Percentiles rank a stretch among this genome's conserved stretches.
These are phyloP conservation scores for Drosophila ironensis DNA, from an alignment of 1,140 invertebrate species.

Conservation along the genomic window DNA sequence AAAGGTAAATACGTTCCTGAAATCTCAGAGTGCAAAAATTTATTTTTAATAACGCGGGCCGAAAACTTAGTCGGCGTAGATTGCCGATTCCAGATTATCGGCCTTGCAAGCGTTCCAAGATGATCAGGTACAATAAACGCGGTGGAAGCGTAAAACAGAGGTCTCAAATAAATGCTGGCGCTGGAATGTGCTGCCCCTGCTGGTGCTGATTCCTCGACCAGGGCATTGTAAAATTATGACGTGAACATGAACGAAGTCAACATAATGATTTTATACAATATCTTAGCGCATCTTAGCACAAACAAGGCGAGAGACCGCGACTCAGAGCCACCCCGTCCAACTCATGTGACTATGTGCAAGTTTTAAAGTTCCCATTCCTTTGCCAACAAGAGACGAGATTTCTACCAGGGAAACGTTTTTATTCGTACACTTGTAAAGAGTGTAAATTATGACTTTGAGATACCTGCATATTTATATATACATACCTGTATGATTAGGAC, in stretches of 20 bases:
- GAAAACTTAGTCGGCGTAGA: conserved; percentile 59
- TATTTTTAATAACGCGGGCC: conserved; percentile 78
- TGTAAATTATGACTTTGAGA: too few relatives aligned
- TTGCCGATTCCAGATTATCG: conserved; percentile 17
- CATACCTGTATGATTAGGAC: too few relatives aligned
- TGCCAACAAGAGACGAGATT: neutral
- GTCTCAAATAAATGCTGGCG: too few relatives aligned
- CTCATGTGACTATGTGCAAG: too few relatives aligned
- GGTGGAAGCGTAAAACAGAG: too few relatives aligned
- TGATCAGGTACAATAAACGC: too few relatives aligned
- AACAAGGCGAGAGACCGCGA: conserved; percentile 71
- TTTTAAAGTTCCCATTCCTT: conserved; percentile 29
- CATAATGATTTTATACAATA: conserved; percentile 82
- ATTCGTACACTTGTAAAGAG: conserved; percentile 6
- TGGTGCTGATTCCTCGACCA: conserved; percentile 33
- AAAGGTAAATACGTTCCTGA: conserved; percentile 49
- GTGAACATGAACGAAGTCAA: conserved; percentile 81
- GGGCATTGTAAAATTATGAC: conserved; percentile 76
- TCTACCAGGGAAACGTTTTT: neutral
- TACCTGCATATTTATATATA: too few relatives aligned
- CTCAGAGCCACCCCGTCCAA: conserved; percentile 31
- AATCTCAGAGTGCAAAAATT: conserved; percentile 60
- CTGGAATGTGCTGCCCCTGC: conserved; percentile 54
- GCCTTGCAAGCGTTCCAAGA: too few relatives aligned
- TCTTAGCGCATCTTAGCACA: conserved; percentile 77